Base-by-base conservation (phyloP, 2,797 vertebrate species). In the Todus mexicanus region DNA sequence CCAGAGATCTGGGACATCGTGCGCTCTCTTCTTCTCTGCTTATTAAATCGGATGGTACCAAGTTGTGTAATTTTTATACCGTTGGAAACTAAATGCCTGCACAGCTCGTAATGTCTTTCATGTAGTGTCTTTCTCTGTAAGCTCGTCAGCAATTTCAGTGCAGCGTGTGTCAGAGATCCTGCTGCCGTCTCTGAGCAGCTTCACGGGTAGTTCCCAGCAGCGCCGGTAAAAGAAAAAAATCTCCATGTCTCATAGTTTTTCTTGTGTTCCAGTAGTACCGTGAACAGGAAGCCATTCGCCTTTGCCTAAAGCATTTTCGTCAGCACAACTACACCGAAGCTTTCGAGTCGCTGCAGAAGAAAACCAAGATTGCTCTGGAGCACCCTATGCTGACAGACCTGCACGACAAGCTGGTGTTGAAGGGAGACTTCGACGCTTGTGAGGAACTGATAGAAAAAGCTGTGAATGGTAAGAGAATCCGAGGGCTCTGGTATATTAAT, bases 251-350 rank as follows among this genome's bases (percentile, higher is more conserved):
- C 87, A 94, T 90, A 91, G 94, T 94, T 97, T 96, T 96, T 98
- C 97, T 98, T 98, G 97, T 98, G 98, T 98, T 98, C 97, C 94
- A 95, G 97, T 98, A 99, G 99, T 99, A 99, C 98, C 98, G 99
- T 97, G 99, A 99, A 98, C 99, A 99, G 98, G 99, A 99, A 98
- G 99, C 99, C 95, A 99, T 99, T 98, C 99, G 99, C 81, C 98
- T 99, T 95, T 99, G 99, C 97, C 98, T 99, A 85, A 99, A 99
- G 97, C 99, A 99, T 97, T 99, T 99, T 91, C 98, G 99, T 81
- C 99, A 99, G 94, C 99, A 99, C 97, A 99, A 99, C 98, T 99
- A 99, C 98, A 99, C 99, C 1, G 99, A 99, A 91, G 99, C 99
- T 89, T 99, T 99, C 26, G 99, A 99, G 97, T 99, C 99, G 0